Conservation (phyloP, 2,888 invertebrate species). For the Chalcis sispes region DNA sequence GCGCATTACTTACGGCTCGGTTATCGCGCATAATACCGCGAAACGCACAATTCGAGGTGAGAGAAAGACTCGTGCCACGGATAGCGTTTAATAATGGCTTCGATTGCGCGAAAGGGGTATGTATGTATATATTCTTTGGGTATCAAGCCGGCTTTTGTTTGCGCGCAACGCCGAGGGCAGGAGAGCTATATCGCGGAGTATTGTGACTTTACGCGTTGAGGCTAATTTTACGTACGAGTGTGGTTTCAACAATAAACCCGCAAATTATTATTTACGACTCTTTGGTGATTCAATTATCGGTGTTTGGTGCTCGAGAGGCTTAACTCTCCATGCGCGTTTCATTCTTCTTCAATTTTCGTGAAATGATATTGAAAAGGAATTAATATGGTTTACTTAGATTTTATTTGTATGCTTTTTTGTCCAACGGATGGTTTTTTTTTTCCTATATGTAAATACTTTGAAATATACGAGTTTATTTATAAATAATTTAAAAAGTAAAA, state of each 20-base stretch:
- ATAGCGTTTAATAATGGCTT: constrained; percentile 24
- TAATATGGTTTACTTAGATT: background rate
- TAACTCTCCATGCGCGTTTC: too few relatives aligned
- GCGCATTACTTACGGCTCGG: constrained; percentile 63
- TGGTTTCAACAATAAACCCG: constrained; percentile 25
- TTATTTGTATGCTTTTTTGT: too few relatives aligned
- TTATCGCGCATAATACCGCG: constrained; percentile 61
- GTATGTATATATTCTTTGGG: constrained; percentile 2
- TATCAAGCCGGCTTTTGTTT: background rate
- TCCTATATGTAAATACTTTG: too few relatives aligned
- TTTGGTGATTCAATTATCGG: constrained; percentile 53
- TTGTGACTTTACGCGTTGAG: constrained; percentile 36
- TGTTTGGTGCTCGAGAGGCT: background rate
- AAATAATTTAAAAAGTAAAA: too few relatives aligned
- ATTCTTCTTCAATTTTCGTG: background rate
- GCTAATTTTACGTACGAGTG: constrained; percentile 55
- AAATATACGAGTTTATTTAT: too few relatives aligned
- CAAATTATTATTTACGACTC: constrained; percentile 55
- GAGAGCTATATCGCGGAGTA: too few relatives aligned
- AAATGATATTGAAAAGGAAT: constrained; percentile 6
- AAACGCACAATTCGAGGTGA: constrained; percentile 47
- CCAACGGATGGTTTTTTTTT: too few relatives aligned
- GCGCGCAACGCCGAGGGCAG: background rate
- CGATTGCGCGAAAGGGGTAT: constrained; percentile 6
- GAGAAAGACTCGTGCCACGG: constrained; percentile 45